Evolutionary conservation across 2,113 vertebrate genomes (phyloP), one percentile per base, ranked within the genome.

Genomic region (Zosterops japonicus): DNA sequence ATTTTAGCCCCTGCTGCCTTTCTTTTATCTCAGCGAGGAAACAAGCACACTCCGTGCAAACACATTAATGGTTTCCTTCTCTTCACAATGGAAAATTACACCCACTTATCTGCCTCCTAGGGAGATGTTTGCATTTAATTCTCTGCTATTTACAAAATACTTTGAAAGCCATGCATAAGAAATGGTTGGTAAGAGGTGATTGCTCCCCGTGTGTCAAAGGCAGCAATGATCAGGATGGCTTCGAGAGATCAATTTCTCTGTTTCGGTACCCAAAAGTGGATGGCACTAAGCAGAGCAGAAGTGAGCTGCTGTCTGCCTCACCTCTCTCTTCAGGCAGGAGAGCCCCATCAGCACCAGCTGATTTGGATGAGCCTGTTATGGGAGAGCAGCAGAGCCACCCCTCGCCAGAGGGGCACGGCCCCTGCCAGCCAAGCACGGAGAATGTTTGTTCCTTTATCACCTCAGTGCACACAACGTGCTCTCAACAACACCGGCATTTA

Each of bases 371-470:
- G 47, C 42, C 33, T 20, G 14, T 28, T 42, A 5, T 0, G 13
- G 49, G n/a, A 41, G 42, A 67, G n/a, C 55, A 63, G 8, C 39
- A 7, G 16, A 13, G 35, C 7, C 41, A 7, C 17, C 5, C 63
- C 28, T 24, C 2, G 28, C 35, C 5, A 1, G 20, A 69, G 35
- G 22, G 49, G 23, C 28, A 23, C 11, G 0, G 1, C 49, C 8
- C 35, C n/a, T 59, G 39, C 49, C 59, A 52, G 36, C 14, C 15
- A 3, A 14, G 49, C 35, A 13, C 22, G 0, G 1, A 19, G 19
- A 19, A 8, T 36, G 19, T 21, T 74, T 3, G 0, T 6, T 82
- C 24, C 42, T 71, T 67, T 36, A 44, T 47, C 63, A 12, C 4
- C 50, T 35, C 27, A 3, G 65, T 5, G 18, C 60, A 35, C 46